Conservation (phyloP, 2,113 vertebrate species). For the Micronycteris hirsuta region DNA sequence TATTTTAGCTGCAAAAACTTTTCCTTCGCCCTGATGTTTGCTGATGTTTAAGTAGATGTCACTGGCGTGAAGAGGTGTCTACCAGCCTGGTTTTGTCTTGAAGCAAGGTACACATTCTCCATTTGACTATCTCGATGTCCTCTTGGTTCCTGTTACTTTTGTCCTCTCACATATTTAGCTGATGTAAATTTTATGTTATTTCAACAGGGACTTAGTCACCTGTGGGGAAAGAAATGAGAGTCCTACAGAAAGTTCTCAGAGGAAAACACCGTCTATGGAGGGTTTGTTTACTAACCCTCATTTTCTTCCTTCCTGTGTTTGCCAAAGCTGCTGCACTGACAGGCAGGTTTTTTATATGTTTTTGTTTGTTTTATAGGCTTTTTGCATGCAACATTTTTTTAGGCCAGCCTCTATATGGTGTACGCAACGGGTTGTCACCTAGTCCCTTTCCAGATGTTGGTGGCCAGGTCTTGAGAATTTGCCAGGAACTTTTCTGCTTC, state of each 20-base stretch:
- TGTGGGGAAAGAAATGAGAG: not conserved
- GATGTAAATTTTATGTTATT: not conserved
- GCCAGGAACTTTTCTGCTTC: not conserved
- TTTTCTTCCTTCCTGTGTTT: not conserved
- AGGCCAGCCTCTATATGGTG: rapidly evolving
- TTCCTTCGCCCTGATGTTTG: not conserved
- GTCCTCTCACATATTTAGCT: not conserved
- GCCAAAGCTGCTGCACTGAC: not conserved
- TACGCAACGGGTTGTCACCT: not conserved
- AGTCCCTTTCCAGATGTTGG: not conserved
- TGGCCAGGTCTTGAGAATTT: not conserved
- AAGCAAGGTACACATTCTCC: not conserved
- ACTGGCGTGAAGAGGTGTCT: not conserved
- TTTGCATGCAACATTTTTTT: not conserved
- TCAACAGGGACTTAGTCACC: not conserved
- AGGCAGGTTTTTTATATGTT: not conserved
- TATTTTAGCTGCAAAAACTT: not conserved
- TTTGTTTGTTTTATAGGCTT: not conserved
- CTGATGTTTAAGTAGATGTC: not conserved
- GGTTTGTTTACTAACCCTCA: not conserved
- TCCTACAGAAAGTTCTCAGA: not conserved
- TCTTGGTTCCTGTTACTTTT: not conserved
- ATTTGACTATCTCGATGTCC: not conserved
- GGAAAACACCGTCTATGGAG: not conserved
- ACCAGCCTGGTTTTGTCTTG: not conserved